phyloP scores from a whole-genome alignment of 2,113 vertebrate genomes.

The Elephantulus edwardii region DNA sequence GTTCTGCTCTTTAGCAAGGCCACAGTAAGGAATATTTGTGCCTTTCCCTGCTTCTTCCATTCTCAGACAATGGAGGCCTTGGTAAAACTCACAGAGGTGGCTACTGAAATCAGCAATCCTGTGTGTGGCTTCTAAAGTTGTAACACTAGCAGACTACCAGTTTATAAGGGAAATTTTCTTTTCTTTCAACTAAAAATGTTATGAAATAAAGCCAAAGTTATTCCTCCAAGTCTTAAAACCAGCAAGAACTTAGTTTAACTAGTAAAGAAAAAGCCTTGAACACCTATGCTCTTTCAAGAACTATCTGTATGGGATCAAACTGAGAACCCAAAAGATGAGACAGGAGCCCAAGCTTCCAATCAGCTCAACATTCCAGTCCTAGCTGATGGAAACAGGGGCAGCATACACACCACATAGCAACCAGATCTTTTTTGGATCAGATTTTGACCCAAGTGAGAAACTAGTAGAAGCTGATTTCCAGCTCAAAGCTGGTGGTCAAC shows the following conservation, averaged over 20 bases:
- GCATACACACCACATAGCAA: background rate
- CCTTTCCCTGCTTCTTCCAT: background rate
- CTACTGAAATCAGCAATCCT: constrained; percentile 25
- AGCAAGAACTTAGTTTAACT: background rate
- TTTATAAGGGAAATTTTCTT: constrained; percentile 30
- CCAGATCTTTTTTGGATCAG: background rate
- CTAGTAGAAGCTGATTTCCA: no score
- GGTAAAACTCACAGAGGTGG: background rate
- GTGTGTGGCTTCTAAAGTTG: constrained; percentile 14
- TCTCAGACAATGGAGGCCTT: constrained; percentile 23
- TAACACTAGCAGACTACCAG: background rate
- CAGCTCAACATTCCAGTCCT: no score
- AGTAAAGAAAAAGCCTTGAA: background rate
- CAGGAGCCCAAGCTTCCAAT: background rate
- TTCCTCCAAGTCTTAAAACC: background rate
- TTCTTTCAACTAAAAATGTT: constrained; percentile 6
- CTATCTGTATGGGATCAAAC: background rate
- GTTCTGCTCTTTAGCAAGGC: constrained; percentile 19
- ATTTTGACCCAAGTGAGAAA: background rate
- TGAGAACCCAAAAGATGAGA: background rate
- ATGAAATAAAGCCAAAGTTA: background rate
- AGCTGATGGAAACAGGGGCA: background rate
- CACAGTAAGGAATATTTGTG: background rate
- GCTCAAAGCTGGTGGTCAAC: background rate
- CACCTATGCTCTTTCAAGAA: background rate